phyloP scores from a whole-genome alignment of 2,888 invertebrate species.

The Apeira syringaria region DNA sequence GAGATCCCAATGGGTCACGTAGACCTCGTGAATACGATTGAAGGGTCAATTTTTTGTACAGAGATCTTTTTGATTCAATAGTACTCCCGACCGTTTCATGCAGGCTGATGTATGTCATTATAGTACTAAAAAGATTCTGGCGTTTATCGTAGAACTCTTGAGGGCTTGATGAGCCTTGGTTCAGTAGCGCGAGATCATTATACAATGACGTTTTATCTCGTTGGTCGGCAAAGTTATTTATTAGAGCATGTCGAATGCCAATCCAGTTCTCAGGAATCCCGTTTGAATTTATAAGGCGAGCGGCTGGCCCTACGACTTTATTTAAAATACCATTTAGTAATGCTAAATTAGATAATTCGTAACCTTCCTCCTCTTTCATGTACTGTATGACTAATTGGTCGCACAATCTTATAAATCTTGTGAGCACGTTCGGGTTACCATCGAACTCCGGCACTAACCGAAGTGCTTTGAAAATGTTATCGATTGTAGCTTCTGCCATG shows the following conservation, averaged over 20 bases:
- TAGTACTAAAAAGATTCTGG: slow-evolving; percentile 11
- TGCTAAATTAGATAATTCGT: not conserved
- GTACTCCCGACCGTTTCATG: slow-evolving; percentile 19
- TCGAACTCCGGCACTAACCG: too few relatives aligned
- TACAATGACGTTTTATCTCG: slow-evolving; percentile 35
- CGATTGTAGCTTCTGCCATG: too few relatives aligned
- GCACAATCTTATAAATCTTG: too few relatives aligned
- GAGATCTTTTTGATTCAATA: slow-evolving; percentile 16
- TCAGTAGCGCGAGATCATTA: slow-evolving; percentile 26
- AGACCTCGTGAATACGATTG: slow-evolving; percentile 29
- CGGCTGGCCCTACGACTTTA: slow-evolving; percentile 11
- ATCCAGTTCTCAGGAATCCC: slow-evolving; percentile 29
- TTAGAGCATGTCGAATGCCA: slow-evolving; percentile 27
- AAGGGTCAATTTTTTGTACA: slow-evolving; percentile 25
- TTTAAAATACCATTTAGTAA: slow-evolving; percentile 7
- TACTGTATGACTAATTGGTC: too few relatives aligned
- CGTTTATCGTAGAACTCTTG: slow-evolving; percentile 23
- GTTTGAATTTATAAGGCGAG: slow-evolving; percentile 18
- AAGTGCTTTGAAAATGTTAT: too few relatives aligned
- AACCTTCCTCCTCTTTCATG: not conserved
- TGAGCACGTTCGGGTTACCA: too few relatives aligned
- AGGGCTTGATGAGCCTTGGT: slow-evolving; percentile 11
- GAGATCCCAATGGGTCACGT: slow-evolving; percentile 29
- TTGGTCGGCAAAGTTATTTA: slow-evolving; percentile 36
- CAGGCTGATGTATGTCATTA: slow-evolving; percentile 22